Conservation (phyloP, 2,797 vertebrate genomes). For the Takifugu rubripes region DNA sequence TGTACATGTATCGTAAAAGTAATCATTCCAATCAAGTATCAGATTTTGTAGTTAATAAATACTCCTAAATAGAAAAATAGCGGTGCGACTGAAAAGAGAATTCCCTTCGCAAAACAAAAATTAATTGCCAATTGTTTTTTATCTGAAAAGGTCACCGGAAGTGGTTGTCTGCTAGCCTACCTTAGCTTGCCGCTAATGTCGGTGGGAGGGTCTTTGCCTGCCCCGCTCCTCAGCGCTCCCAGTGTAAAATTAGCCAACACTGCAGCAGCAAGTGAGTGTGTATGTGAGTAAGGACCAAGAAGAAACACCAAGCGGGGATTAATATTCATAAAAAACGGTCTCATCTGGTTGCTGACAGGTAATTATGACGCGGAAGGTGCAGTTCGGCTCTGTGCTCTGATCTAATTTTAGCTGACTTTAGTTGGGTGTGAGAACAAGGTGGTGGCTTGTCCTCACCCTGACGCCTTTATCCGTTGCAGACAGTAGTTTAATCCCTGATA, state of each 20-base stretch:
- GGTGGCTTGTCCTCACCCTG: conserved; percentile 47
- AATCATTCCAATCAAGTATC: too few species aligned
- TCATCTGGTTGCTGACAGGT: conserved; percentile 49
- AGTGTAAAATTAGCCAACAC: conserved; percentile 57
- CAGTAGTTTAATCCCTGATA: conserved; percentile 15
- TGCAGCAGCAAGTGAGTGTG: conserved; percentile 56
- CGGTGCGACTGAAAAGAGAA: too few species aligned
- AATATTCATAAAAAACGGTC: conserved; percentile 5
- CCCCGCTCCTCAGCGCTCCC: conserved; percentile 59
- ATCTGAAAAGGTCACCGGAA: conserved; percentile 35
- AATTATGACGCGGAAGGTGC: conserved; percentile 10
- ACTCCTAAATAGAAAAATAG: too few species aligned
- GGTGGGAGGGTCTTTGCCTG: conserved; percentile 68
- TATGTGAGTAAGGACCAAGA: conserved; percentile 27
- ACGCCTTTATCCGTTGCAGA: conserved; percentile 4
- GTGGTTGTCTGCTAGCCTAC: accelerated
- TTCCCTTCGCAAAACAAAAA: too few species aligned
- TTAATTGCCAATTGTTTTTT: conserved; percentile 5
- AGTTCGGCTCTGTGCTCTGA: conserved; percentile 13
- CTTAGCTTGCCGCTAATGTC: conserved; percentile 9
- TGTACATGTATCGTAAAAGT: not conserved
- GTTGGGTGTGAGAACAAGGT: conserved; percentile 58
- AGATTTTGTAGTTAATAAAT: not conserved
- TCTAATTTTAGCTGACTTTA: conserved; percentile 38
- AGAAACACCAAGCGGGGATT: conserved; percentile 30